Evolutionary conservation across 2,797 vertebrate species (phyloP).

Genomic region (Alosa sapidissima): DNA sequence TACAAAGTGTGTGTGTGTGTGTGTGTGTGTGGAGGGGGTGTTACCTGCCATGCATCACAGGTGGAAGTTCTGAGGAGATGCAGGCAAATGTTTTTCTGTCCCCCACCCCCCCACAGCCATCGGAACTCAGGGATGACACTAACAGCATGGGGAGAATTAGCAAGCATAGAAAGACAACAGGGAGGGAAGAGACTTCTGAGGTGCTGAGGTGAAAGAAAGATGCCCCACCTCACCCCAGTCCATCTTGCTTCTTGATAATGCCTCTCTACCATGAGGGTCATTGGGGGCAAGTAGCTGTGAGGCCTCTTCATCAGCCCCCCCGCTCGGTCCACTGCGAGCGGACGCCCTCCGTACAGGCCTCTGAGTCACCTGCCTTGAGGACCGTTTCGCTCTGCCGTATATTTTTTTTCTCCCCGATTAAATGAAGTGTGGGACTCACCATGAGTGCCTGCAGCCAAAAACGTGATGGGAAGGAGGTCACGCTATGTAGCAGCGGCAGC

Average conservation of each 20-base stretch:
- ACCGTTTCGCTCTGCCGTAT: slow-evolving; percentile 34
- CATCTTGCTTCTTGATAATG: too few species aligned
- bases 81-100: background rate
- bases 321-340: slow-evolving; percentile 20
- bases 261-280: background rate
- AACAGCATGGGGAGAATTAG: background rate
- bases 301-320: slow-evolving; percentile 7
- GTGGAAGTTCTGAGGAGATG: background rate
- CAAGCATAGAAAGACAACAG: background rate
- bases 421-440: slow-evolving; percentile 50
- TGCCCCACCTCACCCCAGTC: too few species aligned
- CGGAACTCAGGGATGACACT: background rate
- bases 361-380: slow-evolving; percentile 40
- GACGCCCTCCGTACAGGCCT: slow-evolving; percentile 3
- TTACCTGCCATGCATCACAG: background rate
- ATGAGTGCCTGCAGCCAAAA: slow-evolving; percentile 38
- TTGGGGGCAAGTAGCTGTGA: background rate
- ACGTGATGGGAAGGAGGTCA: slow-evolving; percentile 42
- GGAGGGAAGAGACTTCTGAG: background rate
- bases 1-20: background rate
- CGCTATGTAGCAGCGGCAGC: background rate
- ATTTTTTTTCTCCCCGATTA: slow-evolving; percentile 43
- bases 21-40: too few species aligned
- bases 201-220: background rate
- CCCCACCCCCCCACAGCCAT: background rate